These are phyloP conservation scores for Atlantisia rogersi DNA, from an alignment of 2,113 vertebrate species.

Conservation along the genomic window DNA sequence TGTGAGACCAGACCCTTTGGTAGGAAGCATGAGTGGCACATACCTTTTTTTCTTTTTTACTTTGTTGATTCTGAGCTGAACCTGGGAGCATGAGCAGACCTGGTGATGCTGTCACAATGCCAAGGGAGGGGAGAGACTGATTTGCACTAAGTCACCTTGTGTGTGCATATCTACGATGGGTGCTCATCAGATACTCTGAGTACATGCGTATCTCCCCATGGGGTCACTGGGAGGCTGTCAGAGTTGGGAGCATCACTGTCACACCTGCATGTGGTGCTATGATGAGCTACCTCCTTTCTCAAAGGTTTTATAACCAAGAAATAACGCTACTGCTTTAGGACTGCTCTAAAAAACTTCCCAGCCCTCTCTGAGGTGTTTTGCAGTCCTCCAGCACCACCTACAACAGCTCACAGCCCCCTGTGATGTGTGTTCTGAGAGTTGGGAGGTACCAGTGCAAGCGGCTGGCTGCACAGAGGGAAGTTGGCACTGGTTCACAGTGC, in stretches of 20 bases:
- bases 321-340: neutral
- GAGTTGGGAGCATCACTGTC: neutral
- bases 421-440: neutral
- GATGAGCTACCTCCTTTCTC: neutral
- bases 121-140: neutral
- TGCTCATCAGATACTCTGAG: neutral
- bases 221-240: neutral
- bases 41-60: too few species aligned
- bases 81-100: neutral
- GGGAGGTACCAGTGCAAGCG: neutral
- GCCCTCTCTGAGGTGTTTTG: neutral
- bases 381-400: neutral
- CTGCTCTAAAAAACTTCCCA: neutral
- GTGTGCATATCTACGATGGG: rapidly evolving
- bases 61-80: neutral
- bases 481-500: neutral
- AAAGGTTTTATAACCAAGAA: neutral
- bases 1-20: neutral
- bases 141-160: neutral
- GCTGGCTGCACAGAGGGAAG: neutral
- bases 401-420: neutral
- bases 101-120: neutral
- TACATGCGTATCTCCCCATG: rapidly evolving
- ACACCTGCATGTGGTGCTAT: neutral
- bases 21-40: rapidly evolving